These are phyloP conservation scores for Pseudonaja textilis DNA, from an alignment of 2,113 vertebrate genomes.

Conservation along the genomic window DNA sequence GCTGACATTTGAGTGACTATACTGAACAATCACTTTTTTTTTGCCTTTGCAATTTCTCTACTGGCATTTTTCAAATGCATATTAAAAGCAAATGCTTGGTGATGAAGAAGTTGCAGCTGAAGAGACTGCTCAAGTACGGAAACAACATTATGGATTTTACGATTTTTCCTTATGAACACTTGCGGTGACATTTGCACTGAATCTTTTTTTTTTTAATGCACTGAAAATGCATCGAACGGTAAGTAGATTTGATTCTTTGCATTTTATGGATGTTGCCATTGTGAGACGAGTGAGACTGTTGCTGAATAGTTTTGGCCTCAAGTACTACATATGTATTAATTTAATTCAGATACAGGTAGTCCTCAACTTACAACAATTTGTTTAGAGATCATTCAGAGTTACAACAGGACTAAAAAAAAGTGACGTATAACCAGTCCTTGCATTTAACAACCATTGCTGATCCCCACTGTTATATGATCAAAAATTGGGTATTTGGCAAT, in stretches of 20 bases:
- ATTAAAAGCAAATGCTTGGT: neutral
- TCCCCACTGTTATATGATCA: neutral
- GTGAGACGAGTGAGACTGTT: neutral
- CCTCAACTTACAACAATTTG: neutral
- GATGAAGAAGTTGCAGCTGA: neutral
- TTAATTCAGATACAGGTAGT: neutral
- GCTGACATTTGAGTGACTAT: constrained; percentile 5
- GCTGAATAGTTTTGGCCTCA: neutral
- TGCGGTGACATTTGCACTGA: neutral
- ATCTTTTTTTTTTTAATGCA: neutral
- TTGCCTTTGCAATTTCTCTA: constrained; percentile 1
- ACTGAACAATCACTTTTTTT: neutral
- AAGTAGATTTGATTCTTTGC: neutral
- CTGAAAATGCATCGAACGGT: neutral
- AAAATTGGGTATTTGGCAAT: neutral
- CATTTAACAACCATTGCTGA: neutral
- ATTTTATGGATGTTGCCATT: neutral
- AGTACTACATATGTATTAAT: neutral
- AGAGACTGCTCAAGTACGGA: neutral
- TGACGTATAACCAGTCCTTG: neutral
- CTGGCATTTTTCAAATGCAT: constrained; percentile 7
- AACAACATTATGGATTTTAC: neutral
- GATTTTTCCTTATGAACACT: neutral
- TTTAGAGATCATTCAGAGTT: neutral
- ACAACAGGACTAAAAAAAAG: neutral